These are phyloP conservation scores for Paracanthobrama guichenoti DNA, from an alignment of 2,113 vertebrate species.

Conservation along the genomic window DNA sequence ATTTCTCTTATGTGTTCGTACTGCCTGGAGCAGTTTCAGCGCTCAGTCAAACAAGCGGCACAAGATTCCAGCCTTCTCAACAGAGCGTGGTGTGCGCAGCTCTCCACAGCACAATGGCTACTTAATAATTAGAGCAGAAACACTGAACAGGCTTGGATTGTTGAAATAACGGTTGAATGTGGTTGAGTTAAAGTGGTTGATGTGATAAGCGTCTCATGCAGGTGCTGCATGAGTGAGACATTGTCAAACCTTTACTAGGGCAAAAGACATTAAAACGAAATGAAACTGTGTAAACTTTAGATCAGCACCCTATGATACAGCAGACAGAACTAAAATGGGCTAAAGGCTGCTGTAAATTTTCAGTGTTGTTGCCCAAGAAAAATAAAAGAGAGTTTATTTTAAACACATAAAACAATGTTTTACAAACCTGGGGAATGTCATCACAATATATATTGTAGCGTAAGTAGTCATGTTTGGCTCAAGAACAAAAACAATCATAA, in stretches of 20 bases:
- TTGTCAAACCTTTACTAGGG: background rate
- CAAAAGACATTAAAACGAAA: background rate
- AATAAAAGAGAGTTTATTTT: background rate
- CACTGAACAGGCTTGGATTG: background rate
- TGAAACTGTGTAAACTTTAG: background rate
- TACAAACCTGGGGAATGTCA: background rate
- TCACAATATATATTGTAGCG: background rate
- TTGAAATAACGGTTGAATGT: background rate
- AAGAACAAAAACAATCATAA: too few relatives aligned
- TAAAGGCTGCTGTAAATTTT: background rate
- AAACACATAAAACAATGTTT: background rate
- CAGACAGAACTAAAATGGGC: background rate
- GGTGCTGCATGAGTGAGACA: background rate
- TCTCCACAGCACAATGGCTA: background rate
- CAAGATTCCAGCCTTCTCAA: background rate
- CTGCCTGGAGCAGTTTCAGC: slow-evolving; percentile 51
- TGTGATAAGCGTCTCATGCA: background rate
- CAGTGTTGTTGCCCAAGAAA: background rate
- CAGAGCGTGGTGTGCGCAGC: background rate
- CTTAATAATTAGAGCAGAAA: slow-evolving; percentile 18
- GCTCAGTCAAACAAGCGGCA: too few relatives aligned
- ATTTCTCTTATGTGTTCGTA: slow-evolving; percentile 60
- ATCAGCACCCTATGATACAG: background rate
- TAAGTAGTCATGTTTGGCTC: background rate
- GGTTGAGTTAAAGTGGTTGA: background rate